A percentile compares a stretch with the other conserved stretches of the same genome.
Evolutionary conservation across 2,888 invertebrate genomes (phyloP).

Genomic region (Sussaba pulchella): DNA sequence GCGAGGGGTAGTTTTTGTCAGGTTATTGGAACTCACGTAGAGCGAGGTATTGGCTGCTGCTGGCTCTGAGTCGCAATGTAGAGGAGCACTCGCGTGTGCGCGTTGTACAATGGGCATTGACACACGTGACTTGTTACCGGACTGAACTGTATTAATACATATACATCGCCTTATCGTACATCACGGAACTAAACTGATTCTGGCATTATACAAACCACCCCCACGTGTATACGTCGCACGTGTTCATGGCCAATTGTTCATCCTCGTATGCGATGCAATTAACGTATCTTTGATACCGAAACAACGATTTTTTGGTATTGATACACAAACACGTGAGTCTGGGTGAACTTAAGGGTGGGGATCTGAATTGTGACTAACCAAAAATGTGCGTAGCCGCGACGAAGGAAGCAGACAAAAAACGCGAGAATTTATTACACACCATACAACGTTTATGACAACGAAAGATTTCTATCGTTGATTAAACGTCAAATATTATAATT

Average conservation of each 20-base stretch:
- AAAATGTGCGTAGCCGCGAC: too few relatives aligned
- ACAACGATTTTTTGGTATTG: conserved; percentile 23
- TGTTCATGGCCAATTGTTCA: neutral
- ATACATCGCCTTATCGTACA: conserved; percentile 1
- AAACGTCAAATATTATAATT: too few relatives aligned
- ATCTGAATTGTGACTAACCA: too few relatives aligned
- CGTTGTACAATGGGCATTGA: conserved; percentile 3
- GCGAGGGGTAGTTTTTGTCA: conserved; percentile 59
- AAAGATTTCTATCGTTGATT: too few relatives aligned
- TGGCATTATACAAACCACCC: neutral
- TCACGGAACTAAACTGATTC: neutral
- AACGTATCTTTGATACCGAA: conserved; percentile 32
- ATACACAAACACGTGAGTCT: neutral
- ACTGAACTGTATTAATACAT: conserved; percentile 31
- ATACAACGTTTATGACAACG: too few relatives aligned
- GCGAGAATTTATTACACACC: too few relatives aligned
- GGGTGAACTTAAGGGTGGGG: too few relatives aligned
- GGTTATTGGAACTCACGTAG: conserved; percentile 37
- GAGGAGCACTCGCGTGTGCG: conserved; percentile 18
- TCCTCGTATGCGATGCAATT: conserved; percentile 11
- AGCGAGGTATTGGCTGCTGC: neutral
- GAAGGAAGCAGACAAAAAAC: too few relatives aligned
- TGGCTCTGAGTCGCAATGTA: neutral
- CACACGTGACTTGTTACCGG: conserved; percentile 39
- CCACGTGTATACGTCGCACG: neutral